Percentiles rank a stretch among this genome's conserved stretches.
These are phyloP conservation scores for Steatornis caripensis DNA, from an alignment of 2,113 vertebrate species.

Conservation along the genomic window DNA sequence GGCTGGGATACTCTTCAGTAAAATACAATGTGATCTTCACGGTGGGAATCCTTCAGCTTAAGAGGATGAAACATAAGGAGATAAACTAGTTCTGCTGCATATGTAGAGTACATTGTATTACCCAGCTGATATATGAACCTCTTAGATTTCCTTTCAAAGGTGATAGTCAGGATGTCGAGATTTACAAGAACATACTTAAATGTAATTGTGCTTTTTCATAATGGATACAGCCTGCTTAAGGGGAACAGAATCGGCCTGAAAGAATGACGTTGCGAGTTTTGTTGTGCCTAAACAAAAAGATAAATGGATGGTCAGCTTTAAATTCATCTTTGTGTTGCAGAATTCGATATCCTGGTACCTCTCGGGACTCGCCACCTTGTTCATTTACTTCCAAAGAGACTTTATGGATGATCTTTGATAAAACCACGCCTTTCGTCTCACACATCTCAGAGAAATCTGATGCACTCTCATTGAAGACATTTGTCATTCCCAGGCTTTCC, in stretches of 20 bases:
- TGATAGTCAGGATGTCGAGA: not conserved
- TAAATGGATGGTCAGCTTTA: conserved; percentile 75
- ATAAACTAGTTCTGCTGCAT: conserved; percentile 16
- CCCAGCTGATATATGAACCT: not conserved
- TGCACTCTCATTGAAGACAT: conserved; percentile 60
- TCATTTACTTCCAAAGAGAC: conserved; percentile 75
- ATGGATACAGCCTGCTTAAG: conserved; percentile 20
- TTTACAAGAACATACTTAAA: conserved; percentile 15
- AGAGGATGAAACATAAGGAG: not conserved
- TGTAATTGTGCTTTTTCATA: not conserved
- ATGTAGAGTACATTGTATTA: not conserved
- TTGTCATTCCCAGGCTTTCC: conserved; percentile 74
- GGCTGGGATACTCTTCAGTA: not conserved
- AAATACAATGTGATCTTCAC: not conserved
- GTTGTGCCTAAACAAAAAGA: conserved; percentile 78
- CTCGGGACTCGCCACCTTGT: conserved; percentile 74
- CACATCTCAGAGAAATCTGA: conserved; percentile 81
- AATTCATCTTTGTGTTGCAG: conserved; percentile 81
- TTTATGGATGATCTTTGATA: conserved; percentile 74
- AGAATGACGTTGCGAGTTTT: conserved; percentile 78
- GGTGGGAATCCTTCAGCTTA: conserved; percentile 2
- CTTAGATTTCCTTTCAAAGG: conserved; percentile 18
- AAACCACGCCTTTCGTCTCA: conserved; percentile 71
- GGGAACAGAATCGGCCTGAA: conserved; percentile 76
- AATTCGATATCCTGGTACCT: conserved; percentile 76